Evolutionary conservation across 2,888 invertebrate genomes (phyloP).

Genomic region (Diploptera punctata): DNA sequence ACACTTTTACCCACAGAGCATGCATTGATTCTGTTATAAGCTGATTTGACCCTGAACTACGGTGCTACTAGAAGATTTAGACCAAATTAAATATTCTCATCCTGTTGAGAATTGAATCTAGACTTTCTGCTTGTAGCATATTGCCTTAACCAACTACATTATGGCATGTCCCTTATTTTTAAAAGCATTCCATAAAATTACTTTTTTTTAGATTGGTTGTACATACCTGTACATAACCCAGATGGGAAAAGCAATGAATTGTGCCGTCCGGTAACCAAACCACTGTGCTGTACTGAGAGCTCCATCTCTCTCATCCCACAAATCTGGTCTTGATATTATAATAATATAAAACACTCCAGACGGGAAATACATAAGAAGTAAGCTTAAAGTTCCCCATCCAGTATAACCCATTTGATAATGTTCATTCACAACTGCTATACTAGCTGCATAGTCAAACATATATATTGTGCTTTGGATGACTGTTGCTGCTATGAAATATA

Average conservation of each 20-base stretch:
- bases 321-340: conserved; percentile 54
- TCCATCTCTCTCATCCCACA: conserved; percentile 48
- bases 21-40: too few relatives aligned
- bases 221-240: conserved; percentile 68
- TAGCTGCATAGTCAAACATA: conserved; percentile 70
- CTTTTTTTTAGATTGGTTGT: too few relatives aligned
- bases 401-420: conserved; percentile 52
- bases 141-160: too few relatives aligned
- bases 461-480: conserved; percentile 68
- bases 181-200: too few relatives aligned
- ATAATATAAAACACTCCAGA: conserved; percentile 58
- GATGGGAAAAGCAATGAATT: conserved; percentile 64
- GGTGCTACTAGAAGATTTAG: too few relatives aligned
- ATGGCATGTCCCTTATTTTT: too few relatives aligned
- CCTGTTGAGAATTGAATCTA: too few relatives aligned
- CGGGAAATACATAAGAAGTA: conserved; percentile 61
- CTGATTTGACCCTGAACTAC: too few relatives aligned
- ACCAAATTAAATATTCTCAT: too few relatives aligned
- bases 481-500: conserved; percentile 63
- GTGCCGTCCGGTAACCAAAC: conserved; percentile 48
- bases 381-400: conserved; percentile 54
- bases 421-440: conserved; percentile 68
- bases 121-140: too few relatives aligned
- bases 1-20: too few relatives aligned
- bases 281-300: conserved; percentile 16